phyloP scores from a whole-genome alignment of 2,888 invertebrate genomes.

The Mesoligia furuncula region DNA sequence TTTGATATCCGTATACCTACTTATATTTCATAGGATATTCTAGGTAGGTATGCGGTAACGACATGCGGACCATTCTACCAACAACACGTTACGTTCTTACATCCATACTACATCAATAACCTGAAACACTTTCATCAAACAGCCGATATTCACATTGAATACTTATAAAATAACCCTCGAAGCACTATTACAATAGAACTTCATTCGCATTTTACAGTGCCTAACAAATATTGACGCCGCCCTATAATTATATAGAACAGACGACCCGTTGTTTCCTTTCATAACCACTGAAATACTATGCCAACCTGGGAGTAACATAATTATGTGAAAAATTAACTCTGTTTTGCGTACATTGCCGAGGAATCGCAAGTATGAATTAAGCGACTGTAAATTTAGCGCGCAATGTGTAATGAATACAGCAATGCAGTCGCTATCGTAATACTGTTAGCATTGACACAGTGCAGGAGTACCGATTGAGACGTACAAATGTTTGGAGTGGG shows the following conservation, averaged over 20 bases:
- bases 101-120: neutral
- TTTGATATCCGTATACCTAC: neutral
- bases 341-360: conserved; percentile 62
- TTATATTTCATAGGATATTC: too few species aligned
- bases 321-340: conserved; percentile 12
- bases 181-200: conserved; percentile 73
- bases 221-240: conserved; percentile 79
- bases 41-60: neutral
- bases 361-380: neutral
- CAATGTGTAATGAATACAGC: conserved; percentile 38
- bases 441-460: conserved; percentile 65
- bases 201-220: conserved; percentile 78
- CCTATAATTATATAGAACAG: conserved; percentile 79
- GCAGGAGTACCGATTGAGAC: conserved; percentile 82
- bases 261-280: conserved; percentile 79
- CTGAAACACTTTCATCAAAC: conserved; percentile 18
- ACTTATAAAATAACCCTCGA: conserved; percentile 57
- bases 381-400: neutral
- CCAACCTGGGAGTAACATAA: conserved; percentile 48
- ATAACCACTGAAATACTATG: conserved; percentile 78
- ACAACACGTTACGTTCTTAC: neutral
- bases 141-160: conserved; percentile 41
- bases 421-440: conserved; percentile 33
- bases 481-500: conserved; percentile 88
- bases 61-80: neutral